Base-by-base conservation (phyloP, 1,140 invertebrate genomes). In the Caenorhabditis brenneri region DNA sequence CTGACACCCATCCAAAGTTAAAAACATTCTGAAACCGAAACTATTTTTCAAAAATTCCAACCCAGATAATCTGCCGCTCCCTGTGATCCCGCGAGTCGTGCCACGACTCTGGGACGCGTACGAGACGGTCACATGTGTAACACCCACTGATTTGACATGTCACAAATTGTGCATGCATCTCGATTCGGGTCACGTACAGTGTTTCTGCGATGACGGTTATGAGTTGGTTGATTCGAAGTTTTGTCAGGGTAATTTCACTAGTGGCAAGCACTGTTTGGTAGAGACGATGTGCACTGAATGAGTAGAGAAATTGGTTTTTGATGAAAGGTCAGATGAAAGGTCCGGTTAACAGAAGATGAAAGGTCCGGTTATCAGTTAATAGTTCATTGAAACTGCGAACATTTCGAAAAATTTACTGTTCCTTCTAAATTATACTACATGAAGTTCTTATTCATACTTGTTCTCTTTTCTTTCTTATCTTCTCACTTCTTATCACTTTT, bases 141-240 rank as follows among this genome's bases (percentile, higher is more conserved):
- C 65, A 74, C 65, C 65, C 33, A 74, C 65, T 74, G 65, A 74
- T 74, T 74, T 46, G 33, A 42, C 51, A 51, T 87, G 87, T 74
- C 87, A 87, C 65, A 60, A 87, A 42, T 36, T 83, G 46, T 83
- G 81, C 42, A 83, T 83, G 81, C 81, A 83, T 74, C 51, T 83
- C 42, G 60, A 74, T 65, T 49, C 81, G 58, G 81, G 81, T 46
- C 46, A 51, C n/a, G 81, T 83, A 19, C 65, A 74, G 36, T 74
- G 65, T 74, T 74, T 42, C 65, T 74, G 65, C 65, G 65, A 74
- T 31, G 36, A 74, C 9, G 65, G 65, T 19, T 74, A 51, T n/a
- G 27, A 51, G 46, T 80, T 49, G 46, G 46, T 51, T 51, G 33
- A 55, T 16, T 80, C 46, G 78, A 51, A 80, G 27, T 51, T 31